These are phyloP conservation scores for Volucella inanis DNA, from an alignment of 2,888 invertebrate species.

Conservation along the genomic window DNA sequence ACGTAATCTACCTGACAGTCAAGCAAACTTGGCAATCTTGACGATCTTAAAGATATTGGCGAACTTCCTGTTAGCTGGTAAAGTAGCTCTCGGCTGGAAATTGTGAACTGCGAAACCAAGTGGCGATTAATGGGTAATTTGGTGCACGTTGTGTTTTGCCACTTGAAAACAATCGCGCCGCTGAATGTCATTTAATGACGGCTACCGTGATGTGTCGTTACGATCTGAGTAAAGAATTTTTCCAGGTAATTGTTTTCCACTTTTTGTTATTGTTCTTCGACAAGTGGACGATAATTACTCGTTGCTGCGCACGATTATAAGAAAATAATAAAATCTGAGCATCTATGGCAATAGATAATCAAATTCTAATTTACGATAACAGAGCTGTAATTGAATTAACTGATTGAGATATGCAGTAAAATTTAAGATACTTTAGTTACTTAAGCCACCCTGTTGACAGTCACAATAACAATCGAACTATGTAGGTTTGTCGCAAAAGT, in stretches of 20 bases:
- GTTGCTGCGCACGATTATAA: no score
- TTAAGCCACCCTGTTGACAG: no score
- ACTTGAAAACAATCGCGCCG: conserved; percentile 58
- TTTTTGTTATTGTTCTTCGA: conserved; percentile 13
- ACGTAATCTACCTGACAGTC: conserved; percentile 19
- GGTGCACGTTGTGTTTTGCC: conserved; percentile 70
- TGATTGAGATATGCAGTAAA: conserved; percentile 3
- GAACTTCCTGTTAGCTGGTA: conserved; percentile 52
- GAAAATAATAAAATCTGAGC: no score
- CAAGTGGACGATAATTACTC: background rate
- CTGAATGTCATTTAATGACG: conserved; percentile 64
- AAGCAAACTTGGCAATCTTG: background rate
- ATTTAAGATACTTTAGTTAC: background rate
- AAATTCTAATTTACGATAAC: background rate
- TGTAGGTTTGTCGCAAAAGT: no score
- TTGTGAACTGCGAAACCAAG: conserved; percentile 71
- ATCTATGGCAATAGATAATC: background rate
- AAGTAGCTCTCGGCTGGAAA: conserved; percentile 57
- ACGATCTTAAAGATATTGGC: background rate
- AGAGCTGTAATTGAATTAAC: conserved; percentile 8
- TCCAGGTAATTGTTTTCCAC: background rate
- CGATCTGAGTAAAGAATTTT: background rate
- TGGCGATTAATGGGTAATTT: conserved; percentile 74
- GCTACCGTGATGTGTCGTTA: conserved; percentile 39
- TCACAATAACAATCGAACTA: no score